These are phyloP conservation scores for Ptyas mucosa DNA, from an alignment of 2,113 vertebrate genomes.

Conservation along the genomic window DNA sequence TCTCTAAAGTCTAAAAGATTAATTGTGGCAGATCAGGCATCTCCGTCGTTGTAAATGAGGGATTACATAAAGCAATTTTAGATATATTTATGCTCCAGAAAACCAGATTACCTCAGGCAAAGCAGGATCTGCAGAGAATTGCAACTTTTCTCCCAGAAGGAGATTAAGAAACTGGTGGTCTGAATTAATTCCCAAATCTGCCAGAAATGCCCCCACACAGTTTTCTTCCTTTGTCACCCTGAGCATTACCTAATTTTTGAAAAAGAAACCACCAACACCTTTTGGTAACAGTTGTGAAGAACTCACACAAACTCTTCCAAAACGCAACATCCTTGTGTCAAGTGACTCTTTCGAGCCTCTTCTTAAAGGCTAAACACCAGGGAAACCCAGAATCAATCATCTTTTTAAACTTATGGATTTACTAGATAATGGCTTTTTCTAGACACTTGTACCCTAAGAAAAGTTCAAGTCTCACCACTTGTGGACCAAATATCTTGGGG, in stretches of 20 bases:
- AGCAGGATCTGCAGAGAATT: neutral
- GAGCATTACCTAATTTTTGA: neutral
- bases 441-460: neutral
- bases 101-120: neutral
- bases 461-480: neutral
- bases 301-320: too few species aligned
- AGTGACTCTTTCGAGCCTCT: neutral
- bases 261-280: neutral
- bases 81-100: neutral
- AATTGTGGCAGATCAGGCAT: neutral
- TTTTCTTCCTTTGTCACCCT: neutral
- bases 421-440: neutral
- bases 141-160: neutral
- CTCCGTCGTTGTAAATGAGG: neutral
- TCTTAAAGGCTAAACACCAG: neutral
- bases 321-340: neutral
- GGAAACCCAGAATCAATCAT: slow-evolving; percentile 13
- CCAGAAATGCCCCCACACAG: neutral
- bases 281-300: neutral
- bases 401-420: neutral
- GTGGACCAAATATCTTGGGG: neutral
- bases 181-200: neutral
- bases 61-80: neutral
- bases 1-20: neutral
- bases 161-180: neutral